Evolutionary conservation across 1,140 invertebrate species (phyloP).

Genomic region (Hyposmocoma kahamanoa): DNA sequence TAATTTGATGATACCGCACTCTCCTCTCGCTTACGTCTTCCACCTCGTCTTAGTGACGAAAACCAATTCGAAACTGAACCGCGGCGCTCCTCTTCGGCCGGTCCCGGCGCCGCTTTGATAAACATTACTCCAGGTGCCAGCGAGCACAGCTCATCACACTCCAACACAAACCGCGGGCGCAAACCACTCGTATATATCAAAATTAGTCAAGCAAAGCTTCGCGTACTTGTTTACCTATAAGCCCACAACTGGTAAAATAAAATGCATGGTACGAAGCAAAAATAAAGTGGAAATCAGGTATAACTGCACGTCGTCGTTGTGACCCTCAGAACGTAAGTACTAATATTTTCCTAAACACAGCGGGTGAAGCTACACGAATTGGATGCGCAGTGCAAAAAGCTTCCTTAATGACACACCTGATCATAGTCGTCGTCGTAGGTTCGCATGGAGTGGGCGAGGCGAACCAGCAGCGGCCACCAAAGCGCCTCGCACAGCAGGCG

Average conservation of each 20-base stretch:
- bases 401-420: conserved; percentile 57
- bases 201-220: conserved; percentile 43
- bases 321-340: conserved; percentile 27
- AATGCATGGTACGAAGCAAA: conserved; percentile 39
- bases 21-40: conserved; percentile 60
- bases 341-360: conserved; percentile 45
- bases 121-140: conserved; percentile 65
- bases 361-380: conserved; percentile 45
- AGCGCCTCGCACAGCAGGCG: conserved; percentile 64
- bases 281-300: conserved; percentile 51
- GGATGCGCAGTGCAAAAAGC: conserved; percentile 40
- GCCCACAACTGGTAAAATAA: conserved; percentile 41
- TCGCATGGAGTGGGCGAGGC: conserved; percentile 49
- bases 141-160: conserved; percentile 57
- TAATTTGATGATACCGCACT: conserved; percentile 51
- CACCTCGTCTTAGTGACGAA: conserved; percentile 79
- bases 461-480: conserved; percentile 64
- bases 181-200: conserved; percentile 27
- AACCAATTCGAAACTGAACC: conserved; percentile 83
- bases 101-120: conserved; percentile 62
- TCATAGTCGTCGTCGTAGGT: conserved; percentile 64
- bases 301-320: conserved; percentile 39
- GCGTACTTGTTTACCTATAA: conserved; percentile 49
- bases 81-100: conserved; percentile 69
- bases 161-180: conserved; percentile 21